Base-by-base conservation (phyloP, 2,888 invertebrate species). In the Parelbella ahira region DNA sequence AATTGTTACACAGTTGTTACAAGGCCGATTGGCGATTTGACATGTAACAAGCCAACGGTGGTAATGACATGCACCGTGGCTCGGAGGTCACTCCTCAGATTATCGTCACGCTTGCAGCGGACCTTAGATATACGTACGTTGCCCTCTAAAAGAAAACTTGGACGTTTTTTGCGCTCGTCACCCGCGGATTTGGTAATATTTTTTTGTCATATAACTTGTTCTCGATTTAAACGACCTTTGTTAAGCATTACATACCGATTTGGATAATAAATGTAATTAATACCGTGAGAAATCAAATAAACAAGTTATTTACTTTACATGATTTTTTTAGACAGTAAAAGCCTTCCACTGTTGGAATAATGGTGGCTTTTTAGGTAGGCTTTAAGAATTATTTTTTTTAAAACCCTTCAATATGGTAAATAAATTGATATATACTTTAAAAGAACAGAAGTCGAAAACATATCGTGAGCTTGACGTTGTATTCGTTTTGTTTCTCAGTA, bases 11-110 rank as follows among this genome's bases (percentile, higher is more conserved):
- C 48, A 50, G 50, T 60, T 50, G 60, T 19, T 46, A 63, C 66
- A 67, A 72, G 71, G 70, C 55, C 63, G 49, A 45, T 53, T 44
- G 51, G 44, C 48, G 58, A 59, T 58, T 62, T 65, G 59, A 62
- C 60, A 57, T 53, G 54, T 56, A 56, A 48, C 49, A 61, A 59
- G 53, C 60, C 44, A 53, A 68, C 51, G 51, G 54, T 15, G 45
- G 34, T 46, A 44, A 53, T 50, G 50, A 44, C 49, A 44, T 55
- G 50, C 47, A 21, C 20, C 32, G 32, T 30, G 7, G 34, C 7
- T 9, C n/a, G 39, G 45, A 47, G 50, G 46, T 38, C 21, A 23
- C 6, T 3, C 5, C 2, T 2, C 7, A 6, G 27, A 24, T 32
- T 23, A 34, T 19, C 25, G 44, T 24, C 32, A 19, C 32, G 27